Percentiles rank a stretch among this genome's conserved stretches.
These are phyloP conservation scores for Terebella lapidaria DNA, from an alignment of 2,888 invertebrate species.

Conservation along the genomic window DNA sequence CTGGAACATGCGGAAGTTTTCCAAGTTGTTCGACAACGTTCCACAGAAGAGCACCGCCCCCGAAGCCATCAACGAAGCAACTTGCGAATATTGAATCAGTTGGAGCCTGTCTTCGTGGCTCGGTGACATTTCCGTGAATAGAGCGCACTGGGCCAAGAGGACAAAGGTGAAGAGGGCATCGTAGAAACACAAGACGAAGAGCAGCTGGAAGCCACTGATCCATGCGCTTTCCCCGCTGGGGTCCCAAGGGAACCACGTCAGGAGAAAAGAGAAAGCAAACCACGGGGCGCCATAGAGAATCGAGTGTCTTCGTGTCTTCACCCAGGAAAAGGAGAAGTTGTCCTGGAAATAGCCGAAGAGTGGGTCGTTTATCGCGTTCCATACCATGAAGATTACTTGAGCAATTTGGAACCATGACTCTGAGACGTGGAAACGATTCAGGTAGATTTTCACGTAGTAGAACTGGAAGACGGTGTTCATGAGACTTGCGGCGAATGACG, in stretches of 20 bases:
- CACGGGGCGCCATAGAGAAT: constrained; percentile 52
- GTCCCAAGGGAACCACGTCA: constrained; percentile 53
- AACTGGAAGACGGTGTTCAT: constrained; percentile 51
- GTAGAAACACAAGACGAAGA: constrained; percentile 52
- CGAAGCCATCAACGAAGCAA: constrained; percentile 34
- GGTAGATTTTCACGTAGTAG: constrained; percentile 55
- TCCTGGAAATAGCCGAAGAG: constrained; percentile 53
- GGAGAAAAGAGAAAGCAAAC: constrained; percentile 47
- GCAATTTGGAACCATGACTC: constrained; percentile 54
- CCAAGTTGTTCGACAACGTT: constrained; percentile 40
- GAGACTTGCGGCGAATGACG: constrained; percentile 33
- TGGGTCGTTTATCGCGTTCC: constrained; percentile 57
- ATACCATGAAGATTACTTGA: constrained; percentile 51
- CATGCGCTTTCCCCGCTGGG: constrained; percentile 29
- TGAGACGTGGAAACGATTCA: constrained; percentile 52
- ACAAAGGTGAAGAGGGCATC: constrained; percentile 54
- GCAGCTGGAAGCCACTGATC: constrained; percentile 53
- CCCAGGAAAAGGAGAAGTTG: constrained; percentile 35
- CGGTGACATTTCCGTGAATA: constrained; percentile 49
- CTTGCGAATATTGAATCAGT: constrained; percentile 44
- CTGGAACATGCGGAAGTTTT: constrained; percentile 46
- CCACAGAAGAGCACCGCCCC: constrained; percentile 35
- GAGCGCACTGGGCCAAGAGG: constrained; percentile 49
- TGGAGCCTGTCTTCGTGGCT: constrained; percentile 41
- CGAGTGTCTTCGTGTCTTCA: constrained; percentile 48